Conservation (phyloP, 2,113 vertebrate species). For the Collichthys lucidus region DNA sequence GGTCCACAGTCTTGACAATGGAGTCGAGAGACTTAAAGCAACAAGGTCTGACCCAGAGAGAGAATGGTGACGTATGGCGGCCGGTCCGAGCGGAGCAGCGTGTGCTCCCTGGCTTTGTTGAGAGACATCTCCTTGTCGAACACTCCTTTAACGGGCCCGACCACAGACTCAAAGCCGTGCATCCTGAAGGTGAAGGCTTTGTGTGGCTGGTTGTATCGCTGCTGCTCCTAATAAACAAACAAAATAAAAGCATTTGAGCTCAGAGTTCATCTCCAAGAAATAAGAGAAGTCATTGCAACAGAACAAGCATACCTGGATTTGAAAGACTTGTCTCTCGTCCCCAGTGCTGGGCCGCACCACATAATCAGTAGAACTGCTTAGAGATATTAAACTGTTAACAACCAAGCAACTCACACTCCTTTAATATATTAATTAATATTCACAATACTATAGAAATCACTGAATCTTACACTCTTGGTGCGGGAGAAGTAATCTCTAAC, state of each 20-base stretch:
- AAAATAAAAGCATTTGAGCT: not conserved
- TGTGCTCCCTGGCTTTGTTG: slow-evolving; percentile 98
- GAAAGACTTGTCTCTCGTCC: slow-evolving; percentile 96
- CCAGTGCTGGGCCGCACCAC: slow-evolving; percentile 97
- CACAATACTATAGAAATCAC: not conserved
- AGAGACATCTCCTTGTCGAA: slow-evolving; percentile 99
- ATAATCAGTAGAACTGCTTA: slow-evolving; percentile 94
- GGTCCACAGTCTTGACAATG: not conserved
- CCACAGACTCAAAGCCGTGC: slow-evolving; percentile 97
- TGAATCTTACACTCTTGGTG: slow-evolving; percentile 91
- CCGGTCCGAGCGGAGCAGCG: slow-evolving; percentile 93
- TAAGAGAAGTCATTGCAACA: not conserved
- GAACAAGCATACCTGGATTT: slow-evolving; percentile 91
- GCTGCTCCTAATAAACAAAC: slow-evolving; percentile 88
- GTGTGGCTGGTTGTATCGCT: slow-evolving; percentile 97
- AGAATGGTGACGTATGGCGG: slow-evolving; percentile 98
- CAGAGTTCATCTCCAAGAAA: not conserved
- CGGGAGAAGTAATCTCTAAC: slow-evolving; percentile 87
- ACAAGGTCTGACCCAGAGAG: slow-evolving; percentile 89
- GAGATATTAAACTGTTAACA: slow-evolving; percentile 18
- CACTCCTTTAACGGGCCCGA: slow-evolving; percentile 97
- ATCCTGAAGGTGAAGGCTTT: slow-evolving; percentile 98
- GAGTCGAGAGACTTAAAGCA: not conserved
- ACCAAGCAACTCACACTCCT: not conserved
- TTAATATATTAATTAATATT: not conserved